phyloP scores from a whole-genome alignment of 2,113 vertebrate species.

The Odocoileus virginianus region DNA sequence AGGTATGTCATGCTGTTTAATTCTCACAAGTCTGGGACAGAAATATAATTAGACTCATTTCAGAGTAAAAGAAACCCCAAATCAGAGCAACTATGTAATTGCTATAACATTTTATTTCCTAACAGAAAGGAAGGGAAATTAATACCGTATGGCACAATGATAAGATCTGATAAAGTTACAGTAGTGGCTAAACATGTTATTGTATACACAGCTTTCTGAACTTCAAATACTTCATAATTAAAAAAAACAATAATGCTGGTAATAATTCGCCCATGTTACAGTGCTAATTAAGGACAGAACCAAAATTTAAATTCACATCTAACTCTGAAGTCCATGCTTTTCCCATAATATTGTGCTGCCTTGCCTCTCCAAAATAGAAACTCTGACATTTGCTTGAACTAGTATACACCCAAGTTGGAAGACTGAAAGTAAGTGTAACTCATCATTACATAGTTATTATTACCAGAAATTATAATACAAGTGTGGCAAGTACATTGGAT shows the following conservation, averaged over 20 bases:
- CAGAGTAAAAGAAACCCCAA: background rate
- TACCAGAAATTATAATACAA: background rate
- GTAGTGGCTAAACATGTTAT: background rate
- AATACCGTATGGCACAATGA: background rate
- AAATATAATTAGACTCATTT: background rate
- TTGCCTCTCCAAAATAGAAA: background rate
- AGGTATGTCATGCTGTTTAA: background rate
- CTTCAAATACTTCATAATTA: background rate
- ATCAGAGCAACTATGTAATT: background rate
- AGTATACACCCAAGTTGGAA: background rate
- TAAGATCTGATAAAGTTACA: background rate
- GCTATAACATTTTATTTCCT: background rate
- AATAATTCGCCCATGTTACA: background rate
- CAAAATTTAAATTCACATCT: background rate
- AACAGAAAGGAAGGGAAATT: background rate
- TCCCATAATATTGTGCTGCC: background rate
- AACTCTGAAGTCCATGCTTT: background rate
- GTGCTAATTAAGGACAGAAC: background rate
- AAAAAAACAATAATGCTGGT: background rate
- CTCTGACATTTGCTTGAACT: background rate
- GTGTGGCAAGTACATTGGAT: background rate
- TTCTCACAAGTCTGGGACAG: background rate
- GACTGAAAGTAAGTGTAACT: background rate
- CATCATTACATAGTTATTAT: background rate
- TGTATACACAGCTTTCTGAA: background rate